phyloP scores from a whole-genome alignment of 2,797 vertebrate genomes.

The Scyliorhinus canicula region DNA sequence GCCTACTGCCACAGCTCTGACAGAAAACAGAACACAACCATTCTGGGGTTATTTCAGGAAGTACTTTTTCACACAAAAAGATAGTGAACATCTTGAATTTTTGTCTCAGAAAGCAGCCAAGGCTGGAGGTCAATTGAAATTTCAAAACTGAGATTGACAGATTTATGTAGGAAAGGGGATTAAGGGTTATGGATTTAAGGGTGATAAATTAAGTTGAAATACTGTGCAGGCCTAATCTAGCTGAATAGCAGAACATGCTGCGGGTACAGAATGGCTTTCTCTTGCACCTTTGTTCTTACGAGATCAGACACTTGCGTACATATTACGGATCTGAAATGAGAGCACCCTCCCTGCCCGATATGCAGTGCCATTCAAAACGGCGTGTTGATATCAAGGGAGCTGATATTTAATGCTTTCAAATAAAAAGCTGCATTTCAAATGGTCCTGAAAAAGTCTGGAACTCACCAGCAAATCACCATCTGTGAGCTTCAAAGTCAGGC shows the following conservation, averaged over 20 bases:
- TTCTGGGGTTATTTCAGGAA: not conserved
- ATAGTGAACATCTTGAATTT: not conserved
- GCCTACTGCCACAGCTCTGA: not conserved
- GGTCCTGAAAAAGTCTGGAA: not conserved
- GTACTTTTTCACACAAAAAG: not conserved
- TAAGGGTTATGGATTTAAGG: not conserved
- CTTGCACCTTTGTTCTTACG: not conserved
- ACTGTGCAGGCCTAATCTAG: not conserved
- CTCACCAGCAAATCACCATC: conserved; percentile 15
- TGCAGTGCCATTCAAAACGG: not conserved
- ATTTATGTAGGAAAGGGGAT: not conserved
- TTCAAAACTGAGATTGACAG: not conserved
- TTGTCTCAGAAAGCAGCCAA: not conserved
- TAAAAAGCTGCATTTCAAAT: not conserved
- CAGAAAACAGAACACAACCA: not conserved
- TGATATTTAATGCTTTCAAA: not conserved
- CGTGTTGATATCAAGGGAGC: not conserved
- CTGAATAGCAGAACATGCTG: not conserved
- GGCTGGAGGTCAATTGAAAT: not conserved
- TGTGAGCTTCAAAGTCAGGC: conserved; percentile 56
- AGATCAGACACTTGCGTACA: not conserved
- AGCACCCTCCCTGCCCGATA: no score
- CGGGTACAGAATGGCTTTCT: not conserved
- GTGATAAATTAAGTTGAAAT: not conserved
- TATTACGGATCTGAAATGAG: not conserved